Conservation (phyloP, 2,888 invertebrate genomes). For the Caradrina clavipalpis region DNA sequence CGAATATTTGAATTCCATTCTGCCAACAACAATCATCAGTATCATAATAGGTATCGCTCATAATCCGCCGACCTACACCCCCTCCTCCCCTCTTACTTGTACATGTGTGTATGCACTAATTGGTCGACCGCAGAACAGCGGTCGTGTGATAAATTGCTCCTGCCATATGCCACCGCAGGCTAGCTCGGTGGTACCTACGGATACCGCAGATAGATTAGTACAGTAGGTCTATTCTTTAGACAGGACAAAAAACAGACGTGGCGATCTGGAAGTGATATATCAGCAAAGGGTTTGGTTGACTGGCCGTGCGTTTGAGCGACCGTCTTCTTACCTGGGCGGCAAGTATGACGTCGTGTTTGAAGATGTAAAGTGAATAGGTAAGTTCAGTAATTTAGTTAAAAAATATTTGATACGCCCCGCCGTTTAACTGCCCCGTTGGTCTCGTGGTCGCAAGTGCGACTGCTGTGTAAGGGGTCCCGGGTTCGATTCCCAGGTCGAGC, state of each 20-base stretch:
- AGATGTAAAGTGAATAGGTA: too few species aligned
- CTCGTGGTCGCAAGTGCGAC: too few species aligned
- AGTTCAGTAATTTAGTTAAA: too few species aligned
- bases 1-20: neutral
- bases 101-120: constrained; percentile 59
- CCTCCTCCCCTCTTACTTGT: neutral
- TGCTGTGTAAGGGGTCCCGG: too few species aligned
- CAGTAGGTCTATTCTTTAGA: constrained; percentile 5
- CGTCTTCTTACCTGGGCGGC: too few species aligned
- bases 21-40: neutral
- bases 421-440: too few species aligned
- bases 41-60: constrained; percentile 2
- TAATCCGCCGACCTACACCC: neutral
- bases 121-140: constrained; percentile 63
- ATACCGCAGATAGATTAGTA: constrained; percentile 36
- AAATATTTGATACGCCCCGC: too few species aligned
- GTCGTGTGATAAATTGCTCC: constrained; percentile 59
- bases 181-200: constrained; percentile 42
- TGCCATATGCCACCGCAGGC: constrained; percentile 52
- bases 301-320: too few species aligned
- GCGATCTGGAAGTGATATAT: neutral
- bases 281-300: neutral
- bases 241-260: neutral
- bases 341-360: too few species aligned
- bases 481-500: too few species aligned